A percentile compares a stretch with the other conserved stretches of the same genome.
Conservation (phyloP, 2,797 vertebrate species). For the Danionella dracula region DNA sequence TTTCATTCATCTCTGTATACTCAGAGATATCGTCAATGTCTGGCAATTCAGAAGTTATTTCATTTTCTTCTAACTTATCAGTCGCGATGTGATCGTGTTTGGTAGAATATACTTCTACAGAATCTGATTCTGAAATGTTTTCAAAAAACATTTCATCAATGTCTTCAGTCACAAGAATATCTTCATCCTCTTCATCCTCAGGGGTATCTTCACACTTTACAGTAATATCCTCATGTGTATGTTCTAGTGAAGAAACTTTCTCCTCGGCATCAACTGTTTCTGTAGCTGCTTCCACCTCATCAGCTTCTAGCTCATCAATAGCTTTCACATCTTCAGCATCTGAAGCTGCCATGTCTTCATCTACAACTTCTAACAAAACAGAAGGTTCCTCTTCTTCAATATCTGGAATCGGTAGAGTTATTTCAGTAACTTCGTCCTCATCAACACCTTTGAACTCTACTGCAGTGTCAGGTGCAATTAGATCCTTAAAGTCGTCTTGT, state of each 20-base stretch:
- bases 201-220: neutral
- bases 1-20: neutral
- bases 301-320: too few relatives aligned
- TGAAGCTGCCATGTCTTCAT: neutral
- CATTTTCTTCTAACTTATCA: too few relatives aligned
- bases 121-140: too few relatives aligned
- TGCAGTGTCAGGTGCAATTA: too few relatives aligned
- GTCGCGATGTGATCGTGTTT: too few relatives aligned
- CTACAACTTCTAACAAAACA: neutral
- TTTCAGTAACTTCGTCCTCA: neutral
- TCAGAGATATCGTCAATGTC: neutral
- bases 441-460: too few relatives aligned
- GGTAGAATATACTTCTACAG: too few relatives aligned
- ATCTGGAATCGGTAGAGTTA: neutral
- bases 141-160: neutral
- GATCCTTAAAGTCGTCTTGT: too few relatives aligned
- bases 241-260: neutral
- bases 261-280: neutral
- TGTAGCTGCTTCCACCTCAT: neutral
- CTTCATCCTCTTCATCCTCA: neutral
- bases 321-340: neutral
- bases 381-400: neutral
- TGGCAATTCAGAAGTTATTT: neutral
- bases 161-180: neutral
- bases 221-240: neutral